Base-by-base conservation (phyloP, 2,113 vertebrate species). In the Phainopepla nitens region DNA sequence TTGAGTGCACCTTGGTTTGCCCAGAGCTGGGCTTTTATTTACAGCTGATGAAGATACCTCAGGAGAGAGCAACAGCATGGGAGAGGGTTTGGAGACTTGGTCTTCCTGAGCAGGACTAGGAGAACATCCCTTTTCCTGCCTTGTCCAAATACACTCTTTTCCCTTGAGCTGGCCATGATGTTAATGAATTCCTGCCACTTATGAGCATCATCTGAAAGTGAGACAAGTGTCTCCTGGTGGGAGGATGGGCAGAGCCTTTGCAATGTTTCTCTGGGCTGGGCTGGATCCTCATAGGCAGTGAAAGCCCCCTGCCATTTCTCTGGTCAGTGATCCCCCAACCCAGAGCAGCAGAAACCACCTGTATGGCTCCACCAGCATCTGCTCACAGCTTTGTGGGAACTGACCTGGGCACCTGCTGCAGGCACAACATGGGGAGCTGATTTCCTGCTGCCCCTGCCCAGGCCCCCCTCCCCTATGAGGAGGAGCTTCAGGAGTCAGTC, bases 41-140 rank as follows among this genome's bases (percentile, higher is more conserved):
- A 33, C 31, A 64, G 57, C 19, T 77, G 31, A 39, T 22, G 9
- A 50, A 89, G 39, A 62, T 31, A 58, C 33, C 33, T 80, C 47
- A 64, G 73, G n/a, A 78, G 28, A 51, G 11, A 39, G 19, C 7
- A 28, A 45, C 12, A 53, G 47, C 0, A 5, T 1, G 0, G 25
- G 31, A 57, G 41, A 80, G 17, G 8, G 16, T 39, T 83, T 80
- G 27, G 35, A 70, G n/a, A 53, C 45, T 22, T 60, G 57, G 15
- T 66, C 35, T 33, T 78, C 62, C 58, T 66, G n/a, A 82, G 31
- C 0, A 3, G 60, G 11, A 49, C 20, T 69, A 53, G 65, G 47
- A 82, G 17, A 79, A 2, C 47, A 79, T 78, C 61, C 6, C 7
- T 79, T 44, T 85, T 75, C 29, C 57, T 58, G 64, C 23, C 47